Evolutionary conservation across 2,888 invertebrate species (phyloP), one percentile per base, ranked within the genome.

Genomic region (Dasypolia templi): DNA sequence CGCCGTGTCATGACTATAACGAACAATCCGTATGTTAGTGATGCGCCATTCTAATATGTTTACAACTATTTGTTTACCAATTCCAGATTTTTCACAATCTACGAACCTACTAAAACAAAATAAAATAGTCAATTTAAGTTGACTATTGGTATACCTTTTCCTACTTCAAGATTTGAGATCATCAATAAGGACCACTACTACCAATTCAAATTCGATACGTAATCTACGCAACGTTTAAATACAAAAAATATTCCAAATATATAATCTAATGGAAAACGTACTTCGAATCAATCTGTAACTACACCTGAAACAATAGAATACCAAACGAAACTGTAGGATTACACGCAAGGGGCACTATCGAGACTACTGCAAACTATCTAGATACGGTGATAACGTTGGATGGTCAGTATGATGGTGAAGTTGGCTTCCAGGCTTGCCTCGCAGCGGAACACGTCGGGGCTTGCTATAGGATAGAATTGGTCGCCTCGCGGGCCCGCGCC

Each of bases 1-100:
- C 61, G 53, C 62, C 58, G 11, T 51, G 26, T 66, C 75, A 66
- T 32, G 58, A 65, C 81, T 83, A 81, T 32, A 83, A 81, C 12
- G 46, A 69, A 83, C 26, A 70, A 69, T 32, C 19, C 22, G 6
- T 35, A 1, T 49, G 19, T 81, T 75, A 79, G 32, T 55, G n/a
- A 14, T 32, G 1, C 0, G 59, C 1, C 17, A 44, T 64, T 44
- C 32, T 71, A 29, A 39, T 35, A 39, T 9, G 5, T 5, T n/a
- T 35, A 29, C 29, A 44, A 35, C 26, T 14, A 22, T n/a, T 58
- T 2, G 7, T n/a, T 29, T 12, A n/a, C 0, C 2, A 14, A 46
- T 63, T 63, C 11, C 1, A 6, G 19, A 17, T 29, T 29, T 35
- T 46, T 44, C 32, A 77, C 29, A 17, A 61, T 55, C n/a, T 62